phyloP scores from a whole-genome alignment of 2,113 vertebrate genomes.

The Bubo scandiacus region DNA sequence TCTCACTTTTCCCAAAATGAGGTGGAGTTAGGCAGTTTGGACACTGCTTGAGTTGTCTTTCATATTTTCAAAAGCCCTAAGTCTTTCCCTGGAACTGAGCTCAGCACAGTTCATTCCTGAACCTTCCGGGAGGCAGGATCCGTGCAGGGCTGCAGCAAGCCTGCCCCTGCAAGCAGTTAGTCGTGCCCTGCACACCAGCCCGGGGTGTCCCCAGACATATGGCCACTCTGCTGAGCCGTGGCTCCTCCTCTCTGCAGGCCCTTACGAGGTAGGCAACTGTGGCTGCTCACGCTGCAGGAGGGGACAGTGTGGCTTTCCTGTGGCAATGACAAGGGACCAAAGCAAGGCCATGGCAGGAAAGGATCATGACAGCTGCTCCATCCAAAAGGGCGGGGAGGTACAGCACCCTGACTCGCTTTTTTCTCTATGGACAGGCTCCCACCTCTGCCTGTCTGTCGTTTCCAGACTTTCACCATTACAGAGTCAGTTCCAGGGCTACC shows the following conservation, averaged over 20 bases:
- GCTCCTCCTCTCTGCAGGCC: neutral
- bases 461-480: neutral
- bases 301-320: neutral
- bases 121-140: accelerated
- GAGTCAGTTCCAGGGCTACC: neutral
- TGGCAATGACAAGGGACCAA: neutral
- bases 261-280: accelerated
- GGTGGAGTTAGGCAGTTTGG: neutral
- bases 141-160: accelerated
- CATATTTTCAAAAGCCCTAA: slow-evolving; percentile 19
- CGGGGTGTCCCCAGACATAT: accelerated
- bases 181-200: neutral
- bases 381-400: neutral
- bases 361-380: neutral
- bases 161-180: neutral
- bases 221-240: neutral
- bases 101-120: neutral
- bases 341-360: neutral
- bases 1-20: slow-evolving; percentile 49
- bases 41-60: neutral
- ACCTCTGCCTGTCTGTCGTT: neutral
- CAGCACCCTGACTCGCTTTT: neutral
- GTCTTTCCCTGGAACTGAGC: neutral
- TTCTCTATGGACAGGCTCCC: neutral
- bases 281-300: accelerated